Conservation (phyloP, 2,797 vertebrate species). For the Argyrosomus regius region DNA sequence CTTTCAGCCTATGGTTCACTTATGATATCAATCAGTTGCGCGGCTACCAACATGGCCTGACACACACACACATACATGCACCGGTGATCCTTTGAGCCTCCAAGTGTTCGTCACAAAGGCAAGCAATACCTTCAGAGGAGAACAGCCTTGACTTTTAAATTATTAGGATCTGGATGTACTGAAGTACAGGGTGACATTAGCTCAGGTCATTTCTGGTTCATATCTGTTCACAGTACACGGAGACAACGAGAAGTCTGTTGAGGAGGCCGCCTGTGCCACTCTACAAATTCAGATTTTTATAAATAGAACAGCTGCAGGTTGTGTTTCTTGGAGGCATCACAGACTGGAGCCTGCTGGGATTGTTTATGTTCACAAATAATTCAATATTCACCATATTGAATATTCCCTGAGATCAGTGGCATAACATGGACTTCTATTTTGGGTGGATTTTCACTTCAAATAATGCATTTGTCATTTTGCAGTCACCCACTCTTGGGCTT, state of each 20-base stretch:
- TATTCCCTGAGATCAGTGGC: constrained; percentile 62
- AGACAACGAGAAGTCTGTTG: neutral
- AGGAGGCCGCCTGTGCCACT: neutral
- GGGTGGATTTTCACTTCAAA: constrained; percentile 60
- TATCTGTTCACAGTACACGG: neutral
- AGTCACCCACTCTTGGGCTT: constrained; percentile 51
- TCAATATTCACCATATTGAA: constrained; percentile 63
- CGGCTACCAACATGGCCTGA: constrained; percentile 54
- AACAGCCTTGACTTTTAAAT: constrained; percentile 43
- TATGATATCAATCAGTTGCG: constrained; percentile 75
- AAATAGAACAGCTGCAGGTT: constrained; percentile 52
- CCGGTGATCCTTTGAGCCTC: constrained; percentile 35
- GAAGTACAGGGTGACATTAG: neutral
- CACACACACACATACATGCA: constrained; percentile 24
- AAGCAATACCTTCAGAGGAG: constrained; percentile 9
- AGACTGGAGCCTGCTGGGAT: constrained; percentile 45
- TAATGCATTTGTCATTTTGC: constrained; percentile 56
- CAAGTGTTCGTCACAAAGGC: constrained; percentile 31
- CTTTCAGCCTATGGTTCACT: constrained; percentile 73
- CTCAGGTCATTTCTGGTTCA: neutral
- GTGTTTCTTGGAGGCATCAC: constrained; percentile 36
- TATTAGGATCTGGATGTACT: constrained; percentile 1
- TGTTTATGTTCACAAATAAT: constrained; percentile 72
- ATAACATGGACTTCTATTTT: constrained; percentile 49
- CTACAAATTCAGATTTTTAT: constrained; percentile 9